Conservation (phyloP, 1,140 invertebrate species). For the Lanistes nyassanus region DNA sequence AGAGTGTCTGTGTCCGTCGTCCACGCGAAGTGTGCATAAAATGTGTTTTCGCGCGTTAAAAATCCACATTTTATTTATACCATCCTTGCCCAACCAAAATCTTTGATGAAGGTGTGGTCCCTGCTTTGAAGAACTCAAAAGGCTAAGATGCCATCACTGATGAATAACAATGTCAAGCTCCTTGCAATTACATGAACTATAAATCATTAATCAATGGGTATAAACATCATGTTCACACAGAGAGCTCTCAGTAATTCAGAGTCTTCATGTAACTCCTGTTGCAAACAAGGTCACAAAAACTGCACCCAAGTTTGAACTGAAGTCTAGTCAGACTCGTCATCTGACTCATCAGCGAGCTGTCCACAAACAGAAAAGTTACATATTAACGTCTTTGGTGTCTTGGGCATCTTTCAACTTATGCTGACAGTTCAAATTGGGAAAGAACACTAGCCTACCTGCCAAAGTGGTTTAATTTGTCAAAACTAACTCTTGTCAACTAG, state of each 20-base stretch:
- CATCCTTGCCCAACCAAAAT: no score
- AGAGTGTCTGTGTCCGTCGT: no score
- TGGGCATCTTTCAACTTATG: neutral
- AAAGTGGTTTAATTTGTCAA: no score
- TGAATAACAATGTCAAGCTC: neutral
- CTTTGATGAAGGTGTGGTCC: neutral
- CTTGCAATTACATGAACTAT: neutral
- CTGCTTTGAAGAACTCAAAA: neutral
- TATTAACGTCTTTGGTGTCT: no score
- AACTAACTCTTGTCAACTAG: no score
- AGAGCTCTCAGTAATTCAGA: neutral
- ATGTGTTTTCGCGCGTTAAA: no score
- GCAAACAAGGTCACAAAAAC: conserved; percentile 4
- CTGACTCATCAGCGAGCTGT: neutral
- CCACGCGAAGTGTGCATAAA: no score
- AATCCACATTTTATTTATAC: neutral
- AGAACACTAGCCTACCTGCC: neutral
- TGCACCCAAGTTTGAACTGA: neutral
- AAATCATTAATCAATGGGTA: neutral
- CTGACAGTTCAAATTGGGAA: neutral
- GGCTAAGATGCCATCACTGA: neutral
- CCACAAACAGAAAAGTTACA: no score
- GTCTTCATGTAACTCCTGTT: neutral
- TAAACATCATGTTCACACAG: neutral
- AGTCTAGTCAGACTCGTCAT: conserved; percentile 2